Percentiles rank a stretch among this genome's conserved stretches.
Conservation (phyloP, 2,888 invertebrate species). For the Apamea epomidion region DNA sequence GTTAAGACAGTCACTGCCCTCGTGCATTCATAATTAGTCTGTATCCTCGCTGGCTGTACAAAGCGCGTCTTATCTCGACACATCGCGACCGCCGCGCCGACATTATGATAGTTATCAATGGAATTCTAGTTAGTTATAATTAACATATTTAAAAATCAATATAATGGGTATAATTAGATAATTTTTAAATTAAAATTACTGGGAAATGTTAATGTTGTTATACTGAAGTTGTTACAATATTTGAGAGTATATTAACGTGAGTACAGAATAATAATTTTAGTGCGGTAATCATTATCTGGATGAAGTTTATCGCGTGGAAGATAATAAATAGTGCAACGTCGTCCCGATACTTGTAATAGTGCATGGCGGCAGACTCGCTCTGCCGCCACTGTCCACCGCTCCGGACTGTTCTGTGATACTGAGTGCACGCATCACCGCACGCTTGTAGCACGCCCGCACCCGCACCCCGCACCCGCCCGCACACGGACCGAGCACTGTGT, state of each 20-base stretch:
- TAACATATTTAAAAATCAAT: conserved; percentile 80
- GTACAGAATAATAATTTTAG: conserved; percentile 85
- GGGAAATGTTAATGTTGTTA: conserved; percentile 90
- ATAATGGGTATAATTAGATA: conserved; percentile 86
- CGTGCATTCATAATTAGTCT: not conserved
- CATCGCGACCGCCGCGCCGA: conserved; percentile 59
- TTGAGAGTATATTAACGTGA: conserved; percentile 90
- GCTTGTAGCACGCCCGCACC: conserved; percentile 41
- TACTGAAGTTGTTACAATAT: conserved; percentile 91
- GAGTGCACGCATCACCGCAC: conserved; percentile 51
- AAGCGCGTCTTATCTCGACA: conserved; percentile 42
- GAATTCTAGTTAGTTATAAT: conserved; percentile 85
- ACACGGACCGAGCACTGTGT: conserved; percentile 54
- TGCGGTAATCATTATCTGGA: conserved; percentile 81
- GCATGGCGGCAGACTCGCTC: conserved; percentile 47
- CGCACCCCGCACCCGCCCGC: conserved; percentile 40
- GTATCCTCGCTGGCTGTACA: conserved; percentile 46
- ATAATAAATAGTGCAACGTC: conserved; percentile 83
- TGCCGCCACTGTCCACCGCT: conserved; percentile 37
- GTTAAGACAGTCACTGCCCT: conserved; percentile 3
- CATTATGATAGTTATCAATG: conserved; percentile 77
- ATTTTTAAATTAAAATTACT: conserved; percentile 83
- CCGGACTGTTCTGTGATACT: conserved; percentile 65
- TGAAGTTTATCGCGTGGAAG: conserved; percentile 82
- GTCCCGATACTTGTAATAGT: conserved; percentile 70